Percentiles rank a stretch among this genome's conserved stretches.
phyloP scores from a whole-genome alignment of 2,888 invertebrate genomes.

The Tipula vernalis region DNA sequence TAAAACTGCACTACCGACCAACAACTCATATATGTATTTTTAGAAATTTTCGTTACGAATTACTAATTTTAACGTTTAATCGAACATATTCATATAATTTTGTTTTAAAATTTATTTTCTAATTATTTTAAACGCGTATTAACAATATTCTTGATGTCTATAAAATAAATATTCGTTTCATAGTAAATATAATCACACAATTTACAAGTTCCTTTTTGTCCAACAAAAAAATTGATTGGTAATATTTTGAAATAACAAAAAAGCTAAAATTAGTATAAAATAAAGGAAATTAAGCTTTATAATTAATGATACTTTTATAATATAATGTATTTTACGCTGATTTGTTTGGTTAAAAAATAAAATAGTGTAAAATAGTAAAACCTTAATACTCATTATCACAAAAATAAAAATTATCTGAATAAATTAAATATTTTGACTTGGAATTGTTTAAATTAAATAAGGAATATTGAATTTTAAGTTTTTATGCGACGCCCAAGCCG shows the following conservation, averaged over 20 bases:
- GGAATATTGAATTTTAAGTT: slow-evolving; percentile 22
- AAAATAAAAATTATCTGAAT: not conserved
- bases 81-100: not conserved
- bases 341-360: not conserved
- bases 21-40: too few relatives aligned
- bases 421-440: not conserved
- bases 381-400: not conserved
- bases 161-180: not conserved
- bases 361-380: not conserved
- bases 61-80: not conserved
- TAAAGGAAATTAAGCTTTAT: not conserved
- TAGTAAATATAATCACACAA: not conserved
- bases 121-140: not conserved
- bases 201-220: not conserved
- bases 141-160: not conserved
- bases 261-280: not conserved
- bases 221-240: not conserved
- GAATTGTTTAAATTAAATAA: not conserved
- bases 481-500: slow-evolving; percentile 34
- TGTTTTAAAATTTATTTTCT: not conserved
- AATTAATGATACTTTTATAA: not conserved
- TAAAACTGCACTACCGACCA: not conserved
- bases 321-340: not conserved
- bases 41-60: not conserved
- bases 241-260: not conserved